phyloP scores from a whole-genome alignment of 2,113 vertebrate species.

The Calypte anna region DNA sequence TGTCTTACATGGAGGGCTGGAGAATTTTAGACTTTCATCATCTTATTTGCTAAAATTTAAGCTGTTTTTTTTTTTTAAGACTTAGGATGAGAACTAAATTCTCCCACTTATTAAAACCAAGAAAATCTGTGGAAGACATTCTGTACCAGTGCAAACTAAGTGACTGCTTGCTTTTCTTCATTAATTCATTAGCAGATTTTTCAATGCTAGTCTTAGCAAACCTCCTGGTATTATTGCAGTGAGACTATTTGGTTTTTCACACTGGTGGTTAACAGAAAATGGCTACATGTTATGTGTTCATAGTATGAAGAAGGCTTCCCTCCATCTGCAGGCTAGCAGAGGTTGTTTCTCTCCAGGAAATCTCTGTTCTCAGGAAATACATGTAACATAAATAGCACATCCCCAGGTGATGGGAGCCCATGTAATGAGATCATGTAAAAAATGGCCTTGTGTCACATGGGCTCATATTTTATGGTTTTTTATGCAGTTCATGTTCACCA shows the following conservation, averaged over 20 bases:
- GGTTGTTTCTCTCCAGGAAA: neutral
- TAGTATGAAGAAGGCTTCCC: neutral
- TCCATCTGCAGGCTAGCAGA: neutral
- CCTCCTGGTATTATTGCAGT: neutral
- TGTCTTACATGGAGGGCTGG: neutral
- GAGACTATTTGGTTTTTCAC: neutral
- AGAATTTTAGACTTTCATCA: neutral
- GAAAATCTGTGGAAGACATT: neutral
- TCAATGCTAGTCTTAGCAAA: neutral
- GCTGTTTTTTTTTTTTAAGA: neutral
- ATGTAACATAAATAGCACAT: neutral
- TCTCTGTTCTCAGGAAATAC: neutral
- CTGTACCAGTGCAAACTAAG: neutral
- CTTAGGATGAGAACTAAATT: neutral
- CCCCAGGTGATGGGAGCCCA: neutral
- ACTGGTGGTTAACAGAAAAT: neutral
- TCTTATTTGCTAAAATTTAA: neutral
- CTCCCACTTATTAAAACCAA: neutral
- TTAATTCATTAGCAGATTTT: neutral
- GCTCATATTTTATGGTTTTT: neutral
- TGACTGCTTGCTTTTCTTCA: neutral
- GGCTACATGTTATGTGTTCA: neutral
- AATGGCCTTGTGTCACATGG: neutral
- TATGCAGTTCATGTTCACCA: neutral
- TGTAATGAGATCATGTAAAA: neutral